Conservation (phyloP, 2,888 invertebrate genomes). For the Spilarctia lutea region DNA sequence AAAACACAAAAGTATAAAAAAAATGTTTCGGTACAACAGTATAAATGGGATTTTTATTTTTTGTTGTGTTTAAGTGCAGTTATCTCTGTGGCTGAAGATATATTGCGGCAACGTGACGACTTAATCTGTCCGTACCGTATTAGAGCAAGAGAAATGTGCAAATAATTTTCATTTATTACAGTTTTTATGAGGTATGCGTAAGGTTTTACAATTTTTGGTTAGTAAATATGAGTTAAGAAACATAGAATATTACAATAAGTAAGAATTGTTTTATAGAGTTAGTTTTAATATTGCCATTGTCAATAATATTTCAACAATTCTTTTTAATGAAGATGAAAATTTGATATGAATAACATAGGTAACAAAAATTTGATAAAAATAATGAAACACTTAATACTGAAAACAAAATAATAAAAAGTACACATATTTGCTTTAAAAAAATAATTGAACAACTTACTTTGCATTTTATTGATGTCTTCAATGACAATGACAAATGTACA, state of each 20-base stretch:
- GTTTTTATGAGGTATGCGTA: background rate
- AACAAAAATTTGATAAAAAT: background rate
- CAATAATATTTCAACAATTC: background rate
- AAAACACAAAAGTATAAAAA: background rate
- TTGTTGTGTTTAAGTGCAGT: conserved; percentile 64
- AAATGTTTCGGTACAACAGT: conserved; percentile 23
- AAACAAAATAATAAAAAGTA: background rate
- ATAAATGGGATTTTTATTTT: conserved; percentile 51
- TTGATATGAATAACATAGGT: background rate
- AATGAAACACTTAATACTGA: background rate
- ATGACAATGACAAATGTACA: background rate
- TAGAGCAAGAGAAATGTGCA: conserved; percentile 61
- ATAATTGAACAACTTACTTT: background rate
- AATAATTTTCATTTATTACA: conserved; percentile 61
- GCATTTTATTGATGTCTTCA: background rate
- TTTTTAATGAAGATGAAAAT: background rate
- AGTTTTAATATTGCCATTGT: background rate
- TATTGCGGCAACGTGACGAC: conserved; percentile 72
- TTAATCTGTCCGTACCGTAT: conserved; percentile 67
- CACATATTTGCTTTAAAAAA: background rate
- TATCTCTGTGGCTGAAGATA: conserved; percentile 62
- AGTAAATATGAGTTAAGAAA: background rate
- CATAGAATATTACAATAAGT: background rate
- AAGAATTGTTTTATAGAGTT: background rate
- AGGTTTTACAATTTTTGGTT: background rate